These are phyloP conservation scores for Eupelmus urozonus DNA, from an alignment of 2,888 invertebrate genomes.

Conservation along the genomic window DNA sequence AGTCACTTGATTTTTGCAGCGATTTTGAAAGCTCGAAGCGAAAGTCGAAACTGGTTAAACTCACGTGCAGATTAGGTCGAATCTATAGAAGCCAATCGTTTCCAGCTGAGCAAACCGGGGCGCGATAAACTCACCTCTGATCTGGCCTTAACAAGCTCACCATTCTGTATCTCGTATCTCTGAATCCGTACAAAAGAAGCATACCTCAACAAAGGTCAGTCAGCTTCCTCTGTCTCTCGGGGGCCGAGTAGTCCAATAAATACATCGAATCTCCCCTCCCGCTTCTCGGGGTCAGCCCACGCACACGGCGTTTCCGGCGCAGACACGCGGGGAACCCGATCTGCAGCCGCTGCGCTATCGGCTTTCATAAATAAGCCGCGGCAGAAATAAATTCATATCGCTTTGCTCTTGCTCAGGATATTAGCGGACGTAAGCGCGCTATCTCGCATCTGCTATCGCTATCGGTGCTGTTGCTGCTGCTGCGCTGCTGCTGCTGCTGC, in stretches of 20 bases:
- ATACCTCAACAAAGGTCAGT: no score
- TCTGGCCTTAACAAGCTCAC: no score
- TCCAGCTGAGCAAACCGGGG: no score
- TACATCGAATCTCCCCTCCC: background rate
- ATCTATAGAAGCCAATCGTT: no score
- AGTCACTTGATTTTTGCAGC: no score
- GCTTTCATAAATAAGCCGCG: slow-evolving; percentile 67
- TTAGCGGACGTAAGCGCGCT: slow-evolving; percentile 65
- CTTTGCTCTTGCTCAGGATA: slow-evolving; percentile 58
- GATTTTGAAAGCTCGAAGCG: no score
- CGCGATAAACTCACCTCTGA: no score
- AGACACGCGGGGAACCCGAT: slow-evolving; percentile 4
- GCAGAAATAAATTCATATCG: slow-evolving; percentile 72
- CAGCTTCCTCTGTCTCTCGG: background rate
- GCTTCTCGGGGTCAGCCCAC: background rate
- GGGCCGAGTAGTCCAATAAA: background rate
- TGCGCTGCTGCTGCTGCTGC: background rate
- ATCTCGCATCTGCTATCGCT: slow-evolving; percentile 69
- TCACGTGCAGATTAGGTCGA: no score
- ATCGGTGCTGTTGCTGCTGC: background rate
- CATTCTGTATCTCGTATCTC: no score
- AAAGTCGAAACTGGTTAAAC: no score
- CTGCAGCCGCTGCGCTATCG: slow-evolving; percentile 64
- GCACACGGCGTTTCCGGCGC: background rate
- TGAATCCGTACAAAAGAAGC: no score